Percentiles rank a stretch among this genome's conserved stretches.
phyloP scores from a whole-genome alignment of 1,140 invertebrate genomes.

The Probaryconus sp. region DNA sequence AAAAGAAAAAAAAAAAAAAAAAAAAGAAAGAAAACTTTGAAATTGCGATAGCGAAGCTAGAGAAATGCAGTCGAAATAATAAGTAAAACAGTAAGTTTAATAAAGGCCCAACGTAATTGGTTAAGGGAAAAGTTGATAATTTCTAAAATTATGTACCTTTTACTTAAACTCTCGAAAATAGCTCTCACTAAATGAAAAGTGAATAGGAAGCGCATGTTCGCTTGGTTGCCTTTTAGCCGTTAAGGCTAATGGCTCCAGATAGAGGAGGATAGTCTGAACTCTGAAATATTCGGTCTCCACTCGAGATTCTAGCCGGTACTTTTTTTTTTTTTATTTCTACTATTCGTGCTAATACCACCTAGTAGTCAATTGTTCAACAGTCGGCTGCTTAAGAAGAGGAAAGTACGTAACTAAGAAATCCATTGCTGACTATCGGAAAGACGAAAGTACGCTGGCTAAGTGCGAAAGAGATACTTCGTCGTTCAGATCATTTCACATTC shows the following conservation, averaged over 20 bases:
- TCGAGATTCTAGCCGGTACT: constrained; percentile 17
- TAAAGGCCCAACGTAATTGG: too few species aligned
- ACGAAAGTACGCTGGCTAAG: constrained; percentile 24
- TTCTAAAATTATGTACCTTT: too few species aligned
- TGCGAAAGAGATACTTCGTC: constrained; percentile 30
- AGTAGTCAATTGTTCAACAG: constrained; percentile 6
- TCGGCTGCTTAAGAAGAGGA: neutral
- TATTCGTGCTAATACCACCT: neutral
- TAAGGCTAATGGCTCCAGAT: constrained; percentile 41
- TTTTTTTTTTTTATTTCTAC: constrained; percentile 11
- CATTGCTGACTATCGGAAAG: neutral
- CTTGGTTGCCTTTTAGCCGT: constrained; percentile 40
- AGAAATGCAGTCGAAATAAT: too few species aligned
- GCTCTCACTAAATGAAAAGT: neutral
- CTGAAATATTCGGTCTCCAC: constrained; percentile 15
- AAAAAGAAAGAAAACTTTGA: too few species aligned
- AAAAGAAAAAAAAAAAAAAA: too few species aligned
- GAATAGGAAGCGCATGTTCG: constrained; percentile 21
- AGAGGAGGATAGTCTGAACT: constrained; percentile 22
- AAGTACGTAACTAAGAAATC: constrained; percentile 13
- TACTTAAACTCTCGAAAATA: too few species aligned
- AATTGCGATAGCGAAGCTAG: too few species aligned
- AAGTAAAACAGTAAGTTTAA: too few species aligned
- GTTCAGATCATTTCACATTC: constrained; percentile 67
- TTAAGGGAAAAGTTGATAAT: too few species aligned